A percentile compares a stretch with the other conserved stretches of the same genome.
phyloP scores from a whole-genome alignment of 2,797 vertebrate genomes.

The Silurus aristotelis region DNA sequence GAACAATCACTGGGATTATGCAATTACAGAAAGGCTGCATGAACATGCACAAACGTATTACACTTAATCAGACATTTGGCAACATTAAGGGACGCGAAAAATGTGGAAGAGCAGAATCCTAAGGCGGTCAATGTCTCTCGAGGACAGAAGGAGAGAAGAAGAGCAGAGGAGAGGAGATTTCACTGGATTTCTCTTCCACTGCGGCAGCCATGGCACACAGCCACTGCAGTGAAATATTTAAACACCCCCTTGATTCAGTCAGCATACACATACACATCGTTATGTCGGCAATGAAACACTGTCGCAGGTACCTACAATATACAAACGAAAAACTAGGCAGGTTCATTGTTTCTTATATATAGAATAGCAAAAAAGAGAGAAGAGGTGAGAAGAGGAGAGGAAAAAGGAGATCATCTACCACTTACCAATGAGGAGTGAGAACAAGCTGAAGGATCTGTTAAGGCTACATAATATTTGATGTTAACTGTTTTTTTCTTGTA shows the following conservation, averaged over 20 bases:
- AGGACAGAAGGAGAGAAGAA: slow-evolving; percentile 22
- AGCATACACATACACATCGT: slow-evolving; percentile 20
- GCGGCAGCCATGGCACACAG: slow-evolving; percentile 72
- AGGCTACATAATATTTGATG: neutral
- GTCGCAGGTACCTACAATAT: neutral
- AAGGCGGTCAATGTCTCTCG: neutral
- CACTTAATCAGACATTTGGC: slow-evolving; percentile 23
- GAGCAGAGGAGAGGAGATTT: slow-evolving; percentile 44
- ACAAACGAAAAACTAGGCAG: neutral
- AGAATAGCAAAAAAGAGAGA: neutral
- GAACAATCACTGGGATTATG: slow-evolving; percentile 10
- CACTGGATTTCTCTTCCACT: slow-evolving; percentile 73
- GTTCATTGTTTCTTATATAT: neutral
- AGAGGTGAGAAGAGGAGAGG: neutral
- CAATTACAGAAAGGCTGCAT: neutral
- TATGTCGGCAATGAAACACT: neutral
- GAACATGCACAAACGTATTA: neutral
- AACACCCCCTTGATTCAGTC: slow-evolving; percentile 54
- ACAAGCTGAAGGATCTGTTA: neutral
- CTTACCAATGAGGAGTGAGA: neutral
- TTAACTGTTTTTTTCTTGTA: neutral
- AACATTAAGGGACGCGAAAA: slow-evolving; percentile 11
- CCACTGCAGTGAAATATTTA: slow-evolving; percentile 72
- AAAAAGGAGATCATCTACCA: neutral
- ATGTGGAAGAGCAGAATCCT: slow-evolving; percentile 28